Percentiles rank a stretch among this genome's conserved stretches.
Conservation (phyloP, 2,888 invertebrate genomes). For the Caenorhabditis sp. region DNA sequence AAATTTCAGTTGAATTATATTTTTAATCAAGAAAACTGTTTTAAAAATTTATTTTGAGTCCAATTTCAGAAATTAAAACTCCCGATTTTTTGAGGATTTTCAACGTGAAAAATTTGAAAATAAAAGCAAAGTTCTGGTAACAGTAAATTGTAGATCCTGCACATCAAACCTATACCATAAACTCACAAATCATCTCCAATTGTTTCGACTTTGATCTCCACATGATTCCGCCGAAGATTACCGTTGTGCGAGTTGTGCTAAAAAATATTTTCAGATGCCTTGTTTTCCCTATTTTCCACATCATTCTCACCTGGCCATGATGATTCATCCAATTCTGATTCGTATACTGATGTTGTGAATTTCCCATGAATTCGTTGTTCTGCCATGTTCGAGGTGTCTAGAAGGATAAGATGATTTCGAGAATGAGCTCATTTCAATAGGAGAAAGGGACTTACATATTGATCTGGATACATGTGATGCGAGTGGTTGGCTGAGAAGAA, state of each 20-base stretch:
- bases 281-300: background rate
- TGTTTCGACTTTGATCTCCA: background rate
- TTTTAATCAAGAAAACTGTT: too few species aligned
- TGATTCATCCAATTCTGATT: background rate
- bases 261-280: background rate
- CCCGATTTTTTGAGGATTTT: too few species aligned
- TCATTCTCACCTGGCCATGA: constrained; percentile 10
- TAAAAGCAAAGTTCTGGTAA: background rate
- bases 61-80: too few species aligned
- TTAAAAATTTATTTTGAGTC: too few species aligned
- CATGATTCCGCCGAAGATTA: background rate
- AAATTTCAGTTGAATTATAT: too few species aligned
- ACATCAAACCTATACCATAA: background rate
- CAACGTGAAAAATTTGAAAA: too few species aligned
- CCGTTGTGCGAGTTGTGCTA: background rate
- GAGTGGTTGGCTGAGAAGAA: constrained; percentile 42
- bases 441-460: constrained; percentile 36
- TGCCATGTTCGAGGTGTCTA: constrained; percentile 38
- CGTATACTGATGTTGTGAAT: background rate
- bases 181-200: background rate
- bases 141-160: background rate
- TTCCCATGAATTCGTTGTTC: constrained; percentile 27
- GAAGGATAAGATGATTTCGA: background rate
- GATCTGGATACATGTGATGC: constrained; percentile 44
- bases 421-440: background rate